A percentile compares a stretch with the other conserved stretches of the same genome.
Evolutionary conservation across 2,888 invertebrate species (phyloP).

Genomic region (Himalopsyche kuldschensis): DNA sequence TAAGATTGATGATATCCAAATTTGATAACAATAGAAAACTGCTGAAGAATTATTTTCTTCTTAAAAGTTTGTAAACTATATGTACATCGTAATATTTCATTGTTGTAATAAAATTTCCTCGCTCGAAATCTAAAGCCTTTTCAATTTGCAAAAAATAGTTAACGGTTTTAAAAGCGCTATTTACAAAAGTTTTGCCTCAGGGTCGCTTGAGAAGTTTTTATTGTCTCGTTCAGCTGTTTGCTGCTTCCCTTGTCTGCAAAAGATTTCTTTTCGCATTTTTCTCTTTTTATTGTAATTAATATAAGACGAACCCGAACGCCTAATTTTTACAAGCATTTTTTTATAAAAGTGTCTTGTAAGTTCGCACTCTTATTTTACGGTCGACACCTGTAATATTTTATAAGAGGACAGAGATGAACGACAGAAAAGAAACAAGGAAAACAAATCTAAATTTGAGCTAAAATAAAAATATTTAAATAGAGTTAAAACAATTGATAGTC

Average conservation of each 20-base stretch:
- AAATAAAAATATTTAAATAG: too few relatives aligned
- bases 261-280: not conserved
- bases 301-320: not conserved
- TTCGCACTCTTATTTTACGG: too few relatives aligned
- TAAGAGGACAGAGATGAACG: too few relatives aligned
- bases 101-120: not conserved
- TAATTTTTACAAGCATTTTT: not conserved
- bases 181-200: not conserved
- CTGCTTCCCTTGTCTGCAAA: not conserved
- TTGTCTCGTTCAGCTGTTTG: not conserved
- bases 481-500: too few relatives aligned
- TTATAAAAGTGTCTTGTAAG: too few relatives aligned
- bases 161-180: not conserved
- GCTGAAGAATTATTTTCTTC: too few relatives aligned
- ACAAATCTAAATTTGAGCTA: too few relatives aligned
- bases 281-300: not conserved
- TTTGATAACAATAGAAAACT: too few relatives aligned
- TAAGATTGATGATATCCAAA: too few relatives aligned
- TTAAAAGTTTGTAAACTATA: too few relatives aligned
- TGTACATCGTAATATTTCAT: not conserved
- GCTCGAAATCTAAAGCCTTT: not conserved
- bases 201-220: not conserved
- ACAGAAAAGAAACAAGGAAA: too few relatives aligned
- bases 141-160: not conserved
- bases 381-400: too few relatives aligned